These are phyloP conservation scores for Machimus atricapillus DNA, from an alignment of 2,888 invertebrate genomes.

Conservation along the genomic window DNA sequence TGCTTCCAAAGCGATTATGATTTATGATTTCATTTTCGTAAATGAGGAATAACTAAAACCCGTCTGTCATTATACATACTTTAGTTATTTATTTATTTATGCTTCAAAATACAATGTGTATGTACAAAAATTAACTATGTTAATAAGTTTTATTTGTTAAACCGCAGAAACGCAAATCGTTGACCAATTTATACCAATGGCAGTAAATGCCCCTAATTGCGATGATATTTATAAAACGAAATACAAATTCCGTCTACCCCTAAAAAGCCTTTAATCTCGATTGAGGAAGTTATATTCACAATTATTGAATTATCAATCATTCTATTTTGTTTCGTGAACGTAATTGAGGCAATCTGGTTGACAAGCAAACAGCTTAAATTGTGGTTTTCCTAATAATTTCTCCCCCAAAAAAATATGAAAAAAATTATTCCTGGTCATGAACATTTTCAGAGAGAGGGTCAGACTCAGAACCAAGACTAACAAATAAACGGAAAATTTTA, in stretches of 20 bases:
- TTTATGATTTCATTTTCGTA: not conserved
- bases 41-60: no score
- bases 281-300: not conserved
- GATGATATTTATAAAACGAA: not conserved
- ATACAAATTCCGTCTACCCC: not conserved
- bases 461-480: not conserved
- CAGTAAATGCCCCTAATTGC: not conserved
- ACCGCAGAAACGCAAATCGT: not conserved
- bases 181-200: not conserved
- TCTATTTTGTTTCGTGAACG: slow-evolving; percentile 4
- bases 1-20: not conserved
- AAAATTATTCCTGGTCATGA: slow-evolving; percentile 9
- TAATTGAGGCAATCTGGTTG: slow-evolving; percentile 5
- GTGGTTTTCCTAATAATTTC: not conserved
- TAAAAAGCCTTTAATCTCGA: not conserved
- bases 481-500: not conserved
- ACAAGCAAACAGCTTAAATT: slow-evolving; percentile 6
- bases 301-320: slow-evolving; percentile 10
- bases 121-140: not conserved
- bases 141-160: not conserved
- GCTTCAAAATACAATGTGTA: not conserved
- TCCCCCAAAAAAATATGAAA: not conserved
- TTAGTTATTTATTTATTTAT: no score
- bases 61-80: no score
- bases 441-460: not conserved